Percentiles rank a stretch among this genome's conserved stretches.
phyloP scores from a whole-genome alignment of 2,797 vertebrate species.

The Sebastes flavidus region DNA sequence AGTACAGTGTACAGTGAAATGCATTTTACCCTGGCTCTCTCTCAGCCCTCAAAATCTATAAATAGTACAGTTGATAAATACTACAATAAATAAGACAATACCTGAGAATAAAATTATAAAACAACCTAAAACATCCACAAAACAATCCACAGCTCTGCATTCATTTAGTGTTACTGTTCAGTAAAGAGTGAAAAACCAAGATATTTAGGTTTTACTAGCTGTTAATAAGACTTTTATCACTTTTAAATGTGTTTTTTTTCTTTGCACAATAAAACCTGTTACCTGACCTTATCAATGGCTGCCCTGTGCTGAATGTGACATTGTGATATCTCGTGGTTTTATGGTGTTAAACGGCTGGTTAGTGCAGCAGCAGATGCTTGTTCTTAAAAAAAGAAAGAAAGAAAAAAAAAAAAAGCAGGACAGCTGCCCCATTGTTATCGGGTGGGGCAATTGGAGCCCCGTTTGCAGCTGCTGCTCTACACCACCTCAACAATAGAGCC shows the following conservation, averaged over 20 bases:
- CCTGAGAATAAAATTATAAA: no score
- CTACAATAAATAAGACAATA: no score
- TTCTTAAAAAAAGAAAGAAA: slow-evolving; percentile 43
- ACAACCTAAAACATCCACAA: no score
- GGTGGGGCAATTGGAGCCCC: slow-evolving; percentile 75
- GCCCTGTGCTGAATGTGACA: slow-evolving; percentile 53
- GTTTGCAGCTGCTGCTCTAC: slow-evolving; percentile 83
- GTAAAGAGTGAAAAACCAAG: not conserved
- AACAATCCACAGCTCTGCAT: no score
- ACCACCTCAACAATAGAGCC: slow-evolving; percentile 79
- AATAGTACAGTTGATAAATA: no score
- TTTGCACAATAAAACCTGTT: slow-evolving; percentile 26
- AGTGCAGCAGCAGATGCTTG: slow-evolving; percentile 82
- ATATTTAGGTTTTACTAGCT: slow-evolving; percentile 1
- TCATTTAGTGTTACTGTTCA: no score
- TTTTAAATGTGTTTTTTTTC: not conserved
- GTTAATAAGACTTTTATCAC: not conserved
- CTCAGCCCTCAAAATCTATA: no score
- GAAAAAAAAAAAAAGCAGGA: slow-evolving; percentile 62
- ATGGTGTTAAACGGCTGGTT: slow-evolving; percentile 72
- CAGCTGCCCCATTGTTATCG: slow-evolving; percentile 87
- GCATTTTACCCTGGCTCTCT: no score
- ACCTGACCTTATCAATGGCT: slow-evolving; percentile 27
- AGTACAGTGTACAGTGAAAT: no score
- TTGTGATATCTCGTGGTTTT: slow-evolving; percentile 68